These are phyloP conservation scores for Mystacides longicornis DNA, from an alignment of 2,888 invertebrate genomes.

Conservation along the genomic window DNA sequence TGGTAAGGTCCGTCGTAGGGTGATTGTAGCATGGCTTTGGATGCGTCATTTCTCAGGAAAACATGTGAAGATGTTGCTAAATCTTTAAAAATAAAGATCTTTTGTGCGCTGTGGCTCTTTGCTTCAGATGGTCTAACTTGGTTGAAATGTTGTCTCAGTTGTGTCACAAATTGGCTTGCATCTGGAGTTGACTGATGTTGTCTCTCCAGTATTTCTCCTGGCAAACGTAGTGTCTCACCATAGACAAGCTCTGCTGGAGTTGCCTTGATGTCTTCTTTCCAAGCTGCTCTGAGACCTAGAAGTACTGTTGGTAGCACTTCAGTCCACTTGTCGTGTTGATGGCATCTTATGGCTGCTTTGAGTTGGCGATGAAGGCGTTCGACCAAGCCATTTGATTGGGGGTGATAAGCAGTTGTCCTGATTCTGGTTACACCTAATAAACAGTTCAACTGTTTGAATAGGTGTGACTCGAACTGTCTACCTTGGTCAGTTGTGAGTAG, in stretches of 20 bases:
- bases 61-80: not conserved
- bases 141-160: not conserved
- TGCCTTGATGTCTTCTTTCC: constrained; percentile 22
- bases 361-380: constrained; percentile 27
- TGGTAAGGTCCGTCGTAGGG: no score
- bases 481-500: constrained; percentile 26
- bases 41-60: not conserved
- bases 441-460: constrained; percentile 21
- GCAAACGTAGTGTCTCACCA: constrained; percentile 27
- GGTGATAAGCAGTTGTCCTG: constrained; percentile 25
- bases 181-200: not conserved
- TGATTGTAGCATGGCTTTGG: no score
- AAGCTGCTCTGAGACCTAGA: constrained; percentile 28
- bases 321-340: constrained; percentile 19
- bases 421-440: constrained; percentile 22
- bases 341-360: constrained; percentile 25
- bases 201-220: constrained; percentile 27
- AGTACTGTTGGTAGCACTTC: constrained; percentile 29
- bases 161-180: not conserved
- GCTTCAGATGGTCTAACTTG: not conserved
- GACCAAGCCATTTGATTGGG: constrained; percentile 24
- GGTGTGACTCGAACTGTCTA: constrained; percentile 21
- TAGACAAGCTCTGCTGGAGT: constrained; percentile 28
- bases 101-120: not conserved
- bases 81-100: not conserved